A percentile compares a stretch with the other conserved stretches of the same genome.
Evolutionary conservation across 1,140 invertebrate species (phyloP).

Genomic region (Tribolium madens): DNA sequence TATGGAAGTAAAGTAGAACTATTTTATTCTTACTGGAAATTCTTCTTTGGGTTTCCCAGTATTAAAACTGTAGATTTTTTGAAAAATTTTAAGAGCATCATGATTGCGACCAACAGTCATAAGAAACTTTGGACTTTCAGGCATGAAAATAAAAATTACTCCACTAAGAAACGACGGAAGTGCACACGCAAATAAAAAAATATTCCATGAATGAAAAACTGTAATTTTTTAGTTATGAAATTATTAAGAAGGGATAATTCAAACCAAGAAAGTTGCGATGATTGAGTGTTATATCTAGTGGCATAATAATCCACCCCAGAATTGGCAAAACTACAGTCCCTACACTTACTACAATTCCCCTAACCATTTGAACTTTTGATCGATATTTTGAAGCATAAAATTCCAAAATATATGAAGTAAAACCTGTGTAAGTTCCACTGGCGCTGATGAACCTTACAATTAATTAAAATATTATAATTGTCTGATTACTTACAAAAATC

Average conservation of each 20-base stretch:
- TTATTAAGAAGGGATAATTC: too few relatives aligned
- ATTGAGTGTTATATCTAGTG: slow-evolving; percentile 30
- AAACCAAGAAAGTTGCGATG: background rate
- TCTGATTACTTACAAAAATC: slow-evolving; percentile 74
- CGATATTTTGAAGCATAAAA: slow-evolving; percentile 74
- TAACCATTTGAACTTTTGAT: slow-evolving; percentile 72
- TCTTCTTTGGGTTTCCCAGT: slow-evolving; percentile 69
- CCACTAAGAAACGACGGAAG: slow-evolving; percentile 76
- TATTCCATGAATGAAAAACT: slow-evolving; percentile 77
- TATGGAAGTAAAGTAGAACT: background rate
- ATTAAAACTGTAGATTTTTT: slow-evolving; percentile 71
- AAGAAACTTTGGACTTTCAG: slow-evolving; percentile 85
- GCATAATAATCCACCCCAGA: slow-evolving; percentile 49
- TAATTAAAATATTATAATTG: background rate
- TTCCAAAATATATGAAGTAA: slow-evolving; percentile 77
- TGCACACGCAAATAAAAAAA: slow-evolving; percentile 76
- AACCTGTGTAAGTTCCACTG: slow-evolving; percentile 77
- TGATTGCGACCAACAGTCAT: slow-evolving; percentile 77
- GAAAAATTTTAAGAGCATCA: slow-evolving; percentile 74
- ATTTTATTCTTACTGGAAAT: slow-evolving; percentile 71
- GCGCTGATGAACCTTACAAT: slow-evolving; percentile 68
- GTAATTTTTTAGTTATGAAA: background rate
- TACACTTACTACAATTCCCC: slow-evolving; percentile 70
- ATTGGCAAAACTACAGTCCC: slow-evolving; percentile 64
- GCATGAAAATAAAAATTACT: slow-evolving; percentile 68